A percentile compares a stretch with the other conserved stretches of the same genome.
Evolutionary conservation across 2,888 invertebrate genomes (phyloP).

Genomic region (Eupithecia tripunctaria): DNA sequence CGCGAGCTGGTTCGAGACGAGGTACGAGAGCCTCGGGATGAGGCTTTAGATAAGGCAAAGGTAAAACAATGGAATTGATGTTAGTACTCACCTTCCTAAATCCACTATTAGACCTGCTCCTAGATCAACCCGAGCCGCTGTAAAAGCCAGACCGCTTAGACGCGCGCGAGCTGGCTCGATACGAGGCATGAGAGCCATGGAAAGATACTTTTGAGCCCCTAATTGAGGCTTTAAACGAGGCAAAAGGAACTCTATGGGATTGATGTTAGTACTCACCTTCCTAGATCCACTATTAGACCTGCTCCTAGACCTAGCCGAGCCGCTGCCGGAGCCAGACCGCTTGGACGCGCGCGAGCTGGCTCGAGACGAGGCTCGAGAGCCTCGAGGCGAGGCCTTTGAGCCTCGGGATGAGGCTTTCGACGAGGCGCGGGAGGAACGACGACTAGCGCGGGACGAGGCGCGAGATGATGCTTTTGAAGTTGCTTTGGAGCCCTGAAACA

Average conservation of each 20-base stretch:
- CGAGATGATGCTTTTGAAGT: constrained; percentile 72
- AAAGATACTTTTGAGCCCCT: no score
- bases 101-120: constrained; percentile 72
- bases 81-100: constrained; percentile 64
- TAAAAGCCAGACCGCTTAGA: constrained; percentile 58
- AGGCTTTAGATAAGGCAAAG: constrained; percentile 61
- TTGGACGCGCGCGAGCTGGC: constrained; percentile 68
- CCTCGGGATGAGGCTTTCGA: constrained; percentile 66
- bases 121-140: constrained; percentile 64
- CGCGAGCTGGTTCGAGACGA: constrained; percentile 54
- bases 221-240: constrained; percentile 59
- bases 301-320: constrained; percentile 70
- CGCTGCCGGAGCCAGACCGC: constrained; percentile 67
- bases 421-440: constrained; percentile 56
- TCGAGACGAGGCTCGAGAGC: constrained; percentile 66
- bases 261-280: constrained; percentile 54
- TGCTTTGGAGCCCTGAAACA: constrained; percentile 65
- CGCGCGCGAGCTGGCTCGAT: no score
- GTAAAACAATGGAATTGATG: background rate
- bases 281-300: constrained; percentile 73
- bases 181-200: constrained; percentile 64
- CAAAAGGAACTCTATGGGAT: constrained; percentile 29
- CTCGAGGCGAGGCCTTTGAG: constrained; percentile 68
- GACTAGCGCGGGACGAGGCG: constrained; percentile 56
- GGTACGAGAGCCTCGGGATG: no score